These are phyloP conservation scores for Diplazon laetatorius DNA, from an alignment of 2,888 invertebrate genomes.

Conservation along the genomic window DNA sequence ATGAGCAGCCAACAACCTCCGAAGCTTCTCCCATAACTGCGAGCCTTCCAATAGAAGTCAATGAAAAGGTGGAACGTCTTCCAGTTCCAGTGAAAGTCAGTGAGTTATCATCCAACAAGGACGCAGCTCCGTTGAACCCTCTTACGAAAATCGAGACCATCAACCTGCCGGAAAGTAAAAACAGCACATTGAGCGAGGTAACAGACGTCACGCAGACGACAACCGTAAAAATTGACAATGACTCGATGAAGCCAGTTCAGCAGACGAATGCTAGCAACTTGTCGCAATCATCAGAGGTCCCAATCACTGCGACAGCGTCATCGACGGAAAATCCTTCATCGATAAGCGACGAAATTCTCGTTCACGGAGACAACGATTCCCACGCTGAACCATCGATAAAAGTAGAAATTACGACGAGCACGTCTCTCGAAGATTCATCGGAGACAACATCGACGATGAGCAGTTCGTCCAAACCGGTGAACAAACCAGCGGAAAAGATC, in stretches of 20 bases:
- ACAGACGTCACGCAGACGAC: slow-evolving; percentile 37
- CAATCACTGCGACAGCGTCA: neutral
- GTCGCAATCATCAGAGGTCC: slow-evolving; percentile 8
- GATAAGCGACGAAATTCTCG: slow-evolving; percentile 2
- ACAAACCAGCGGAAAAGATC: slow-evolving; percentile 24
- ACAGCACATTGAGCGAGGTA: slow-evolving; percentile 46
- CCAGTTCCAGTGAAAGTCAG: slow-evolving; percentile 38
- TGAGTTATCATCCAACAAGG: slow-evolving; percentile 23
- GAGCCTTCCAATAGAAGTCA: slow-evolving; percentile 54
- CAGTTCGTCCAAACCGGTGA: slow-evolving; percentile 6
- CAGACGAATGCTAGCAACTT: slow-evolving; percentile 47
- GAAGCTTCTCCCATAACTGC: slow-evolving; percentile 34
- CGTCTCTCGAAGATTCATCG: slow-evolving; percentile 7
- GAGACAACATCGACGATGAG: slow-evolving; percentile 10
- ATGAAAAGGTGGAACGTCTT: slow-evolving; percentile 51
- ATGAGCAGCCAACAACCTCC: slow-evolving; percentile 44
- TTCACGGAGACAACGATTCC: slow-evolving; percentile 25
- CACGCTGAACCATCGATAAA: slow-evolving; percentile 42
- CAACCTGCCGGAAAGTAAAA: slow-evolving; percentile 29
- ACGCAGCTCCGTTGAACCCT: neutral
- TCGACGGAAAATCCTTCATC: neutral
- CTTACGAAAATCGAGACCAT: slow-evolving; percentile 4
- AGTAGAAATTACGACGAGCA: slow-evolving; percentile 12
- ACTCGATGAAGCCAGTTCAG: slow-evolving; percentile 49
- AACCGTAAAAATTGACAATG: slow-evolving; percentile 36